Conservation (phyloP, 2,888 invertebrate genomes). For the Achlya flavicornis region DNA sequence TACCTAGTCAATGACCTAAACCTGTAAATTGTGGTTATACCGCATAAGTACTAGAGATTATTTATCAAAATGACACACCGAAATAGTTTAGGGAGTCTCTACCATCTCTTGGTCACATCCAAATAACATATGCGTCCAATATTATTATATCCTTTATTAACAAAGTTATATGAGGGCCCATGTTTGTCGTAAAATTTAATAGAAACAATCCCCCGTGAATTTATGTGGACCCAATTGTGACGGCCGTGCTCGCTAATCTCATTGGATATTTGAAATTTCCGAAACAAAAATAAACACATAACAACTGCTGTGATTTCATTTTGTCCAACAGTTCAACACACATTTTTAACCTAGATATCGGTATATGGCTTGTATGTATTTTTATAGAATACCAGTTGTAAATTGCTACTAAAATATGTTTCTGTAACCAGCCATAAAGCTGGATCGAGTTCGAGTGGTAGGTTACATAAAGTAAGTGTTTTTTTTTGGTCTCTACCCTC, state of each 20-base stretch:
- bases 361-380: too few relatives aligned
- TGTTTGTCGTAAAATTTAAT: constrained; percentile 80
- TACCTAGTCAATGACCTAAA: too few relatives aligned
- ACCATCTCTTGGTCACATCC: constrained; percentile 48
- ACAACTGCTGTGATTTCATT: constrained; percentile 37
- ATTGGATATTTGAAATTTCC: constrained; percentile 41
- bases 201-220: constrained; percentile 69
- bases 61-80: constrained; percentile 13
- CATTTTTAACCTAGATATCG: too few relatives aligned
- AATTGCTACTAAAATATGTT: too few relatives aligned
- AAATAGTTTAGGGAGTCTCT: constrained; percentile 28
- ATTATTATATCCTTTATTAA: constrained; percentile 76
- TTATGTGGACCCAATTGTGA: constrained; percentile 66
- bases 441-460: too few relatives aligned
- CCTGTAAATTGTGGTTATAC: too few relatives aligned
- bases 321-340: too few relatives aligned
- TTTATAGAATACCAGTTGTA: too few relatives aligned
- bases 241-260: constrained; percentile 51
- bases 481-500: too few relatives aligned
- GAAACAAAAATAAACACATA: constrained; percentile 41
- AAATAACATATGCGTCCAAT: constrained; percentile 60
- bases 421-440: too few relatives aligned
- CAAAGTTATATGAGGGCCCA: constrained; percentile 76
- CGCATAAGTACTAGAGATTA: constrained; percentile 17
- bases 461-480: too few relatives aligned